Conservation (phyloP, 2,888 invertebrate species). For the Tuberolachnus salignus region DNA sequence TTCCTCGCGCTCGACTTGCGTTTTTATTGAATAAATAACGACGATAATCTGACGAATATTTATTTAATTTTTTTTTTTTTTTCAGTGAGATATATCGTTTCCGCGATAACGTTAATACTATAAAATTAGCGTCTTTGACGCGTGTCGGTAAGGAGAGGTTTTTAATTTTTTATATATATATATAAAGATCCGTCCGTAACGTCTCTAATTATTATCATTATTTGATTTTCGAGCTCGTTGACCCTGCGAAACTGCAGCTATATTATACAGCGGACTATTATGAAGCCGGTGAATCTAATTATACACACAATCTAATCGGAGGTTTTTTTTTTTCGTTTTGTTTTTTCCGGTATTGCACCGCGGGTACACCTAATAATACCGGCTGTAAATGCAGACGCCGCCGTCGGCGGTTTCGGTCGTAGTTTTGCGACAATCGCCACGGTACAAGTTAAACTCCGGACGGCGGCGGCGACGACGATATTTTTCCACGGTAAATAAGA, state of each 20-base stretch:
- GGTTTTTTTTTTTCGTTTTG: background rate
- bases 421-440: background rate
- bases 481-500: no score
- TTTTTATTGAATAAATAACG: no score
- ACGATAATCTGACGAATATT: no score
- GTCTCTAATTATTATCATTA: constrained; percentile 1
- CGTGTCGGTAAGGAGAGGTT: background rate
- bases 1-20: no score
- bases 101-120: background rate
- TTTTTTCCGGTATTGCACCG: background rate
- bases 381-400: background rate
- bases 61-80: no score
- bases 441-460: background rate
- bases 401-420: no score
- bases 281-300: constrained; percentile 12
- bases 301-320: background rate
- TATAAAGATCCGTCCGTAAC: no score
- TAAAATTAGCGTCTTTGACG: background rate
- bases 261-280: constrained; percentile 1
- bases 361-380: background rate
- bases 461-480: background rate
- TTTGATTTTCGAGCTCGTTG: constrained; percentile 18
- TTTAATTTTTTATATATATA: no score
- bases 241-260: background rate
- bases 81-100: constrained; percentile 3